These are phyloP conservation scores for Natrix natrix DNA, from an alignment of 2,797 vertebrate genomes.

Conservation along the genomic window DNA sequence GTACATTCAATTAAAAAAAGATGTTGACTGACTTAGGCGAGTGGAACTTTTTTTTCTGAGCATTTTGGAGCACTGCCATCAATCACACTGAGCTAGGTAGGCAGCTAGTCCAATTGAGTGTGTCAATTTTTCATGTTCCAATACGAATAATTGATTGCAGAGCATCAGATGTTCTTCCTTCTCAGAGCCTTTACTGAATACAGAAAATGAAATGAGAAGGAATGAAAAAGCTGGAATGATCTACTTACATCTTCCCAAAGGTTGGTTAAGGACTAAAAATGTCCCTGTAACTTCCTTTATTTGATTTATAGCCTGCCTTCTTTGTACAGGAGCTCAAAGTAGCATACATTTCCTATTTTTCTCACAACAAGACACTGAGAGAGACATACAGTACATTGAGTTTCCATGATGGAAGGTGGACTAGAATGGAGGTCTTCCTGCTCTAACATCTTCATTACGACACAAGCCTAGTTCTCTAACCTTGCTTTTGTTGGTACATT, in stretches of 20 bases:
- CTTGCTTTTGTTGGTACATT: neutral
- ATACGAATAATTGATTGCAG: neutral
- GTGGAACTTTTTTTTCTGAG: neutral
- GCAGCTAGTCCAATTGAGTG: too few species aligned
- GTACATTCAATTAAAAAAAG: neutral
- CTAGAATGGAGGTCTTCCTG: neutral
- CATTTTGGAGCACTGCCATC: neutral
- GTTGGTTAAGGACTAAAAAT: neutral
- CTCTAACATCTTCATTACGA: neutral
- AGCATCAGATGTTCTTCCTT: neutral
- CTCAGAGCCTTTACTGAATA: neutral
- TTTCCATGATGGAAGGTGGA: neutral
- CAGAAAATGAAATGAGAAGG: neutral
- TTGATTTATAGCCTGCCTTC: neutral
- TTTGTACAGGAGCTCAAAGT: neutral
- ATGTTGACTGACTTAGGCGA: neutral
- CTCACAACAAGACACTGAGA: neutral
- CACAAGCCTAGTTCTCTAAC: neutral
- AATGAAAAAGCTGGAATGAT: neutral
- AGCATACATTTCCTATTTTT: neutral
- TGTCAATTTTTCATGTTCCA: neutral
- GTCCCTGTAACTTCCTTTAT: neutral
- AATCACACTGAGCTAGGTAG: too few species aligned
- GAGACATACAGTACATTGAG: neutral
- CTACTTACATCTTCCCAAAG: neutral